phyloP scores from a whole-genome alignment of 2,888 invertebrate genomes.

The Oscheius sp. region DNA sequence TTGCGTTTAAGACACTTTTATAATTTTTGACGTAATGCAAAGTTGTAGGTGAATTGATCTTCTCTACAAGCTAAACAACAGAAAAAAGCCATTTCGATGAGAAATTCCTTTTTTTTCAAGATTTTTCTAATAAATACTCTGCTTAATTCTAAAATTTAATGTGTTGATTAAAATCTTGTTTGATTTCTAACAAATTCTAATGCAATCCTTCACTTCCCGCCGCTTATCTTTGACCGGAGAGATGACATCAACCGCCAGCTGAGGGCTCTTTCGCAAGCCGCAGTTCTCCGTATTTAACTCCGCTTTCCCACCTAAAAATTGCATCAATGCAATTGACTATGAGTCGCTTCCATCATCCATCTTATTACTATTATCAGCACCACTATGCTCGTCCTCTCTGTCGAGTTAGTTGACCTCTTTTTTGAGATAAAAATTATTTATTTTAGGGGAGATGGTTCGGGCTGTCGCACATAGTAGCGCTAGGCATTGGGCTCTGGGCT shows the following conservation, averaged over 20 bases:
- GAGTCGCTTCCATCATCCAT: not conserved
- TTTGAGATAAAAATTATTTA: not conserved
- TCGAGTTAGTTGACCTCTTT: not conserved
- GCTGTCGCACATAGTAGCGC: not conserved
- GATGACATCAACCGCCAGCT: not conserved
- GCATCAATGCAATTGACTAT: no score
- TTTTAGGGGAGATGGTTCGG: not conserved
- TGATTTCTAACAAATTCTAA: no score
- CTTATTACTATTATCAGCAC: not conserved
- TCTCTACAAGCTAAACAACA: no score
- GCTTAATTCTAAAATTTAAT: no score
- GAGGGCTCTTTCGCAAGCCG: not conserved
- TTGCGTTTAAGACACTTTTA: no score
- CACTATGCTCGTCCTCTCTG: not conserved
- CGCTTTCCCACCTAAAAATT: not conserved
- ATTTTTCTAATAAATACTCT: no score
- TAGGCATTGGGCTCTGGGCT: conserved; percentile 8
- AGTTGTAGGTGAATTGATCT: no score
- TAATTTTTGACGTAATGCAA: no score
- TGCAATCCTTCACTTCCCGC: no score
- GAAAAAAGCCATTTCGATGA: no score
- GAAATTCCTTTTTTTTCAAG: no score
- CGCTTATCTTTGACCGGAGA: conserved; percentile 1
- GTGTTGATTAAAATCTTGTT: no score
- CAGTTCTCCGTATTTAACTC: not conserved